A percentile compares a stretch with the other conserved stretches of the same genome.
phyloP scores from a whole-genome alignment of 37 sponge, comb jelly and placozoan species.

The Cladorhizidae sp. region DNA sequence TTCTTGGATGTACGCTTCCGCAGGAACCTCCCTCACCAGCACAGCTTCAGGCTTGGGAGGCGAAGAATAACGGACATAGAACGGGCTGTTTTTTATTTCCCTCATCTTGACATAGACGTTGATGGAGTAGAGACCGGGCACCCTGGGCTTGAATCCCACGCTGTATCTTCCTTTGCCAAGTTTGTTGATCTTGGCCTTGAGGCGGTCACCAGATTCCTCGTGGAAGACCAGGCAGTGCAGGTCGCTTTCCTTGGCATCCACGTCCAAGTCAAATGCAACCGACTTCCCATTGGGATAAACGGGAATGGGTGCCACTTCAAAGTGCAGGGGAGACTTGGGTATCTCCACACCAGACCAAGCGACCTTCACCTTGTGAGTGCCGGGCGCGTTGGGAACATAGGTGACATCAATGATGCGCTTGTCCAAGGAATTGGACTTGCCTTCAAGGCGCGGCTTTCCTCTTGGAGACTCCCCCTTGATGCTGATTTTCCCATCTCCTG shows the following conservation, averaged over 20 bases:
- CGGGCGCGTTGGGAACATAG: constrained; percentile 62
- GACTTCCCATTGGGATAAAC: constrained; percentile 26
- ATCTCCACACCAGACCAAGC: constrained; percentile 53
- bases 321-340: constrained; percentile 61
- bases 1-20: constrained; percentile 24
- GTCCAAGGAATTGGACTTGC: background rate
- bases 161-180: constrained; percentile 20
- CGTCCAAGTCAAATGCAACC: constrained; percentile 25
- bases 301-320: constrained; percentile 30
- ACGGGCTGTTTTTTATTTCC: constrained; percentile 39
- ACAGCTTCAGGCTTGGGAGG: constrained; percentile 36
- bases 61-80: constrained; percentile 10
- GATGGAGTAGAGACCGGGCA: constrained; percentile 52
- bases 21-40: constrained; percentile 17
- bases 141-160: constrained; percentile 41
- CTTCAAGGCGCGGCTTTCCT: constrained; percentile 23
- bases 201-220: constrained; percentile 24
- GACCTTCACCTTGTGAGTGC: constrained; percentile 53
- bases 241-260: constrained; percentile 49
- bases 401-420: constrained; percentile 39
- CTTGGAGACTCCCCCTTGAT: constrained; percentile 20
- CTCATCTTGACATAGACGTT: constrained; percentile 3
- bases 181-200: constrained; percentile 62
- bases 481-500: constrained; percentile 63
- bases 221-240: constrained; percentile 39